Evolutionary conservation across 2,797 vertebrate species (phyloP).

Genomic region (Rhinella marina): DNA sequence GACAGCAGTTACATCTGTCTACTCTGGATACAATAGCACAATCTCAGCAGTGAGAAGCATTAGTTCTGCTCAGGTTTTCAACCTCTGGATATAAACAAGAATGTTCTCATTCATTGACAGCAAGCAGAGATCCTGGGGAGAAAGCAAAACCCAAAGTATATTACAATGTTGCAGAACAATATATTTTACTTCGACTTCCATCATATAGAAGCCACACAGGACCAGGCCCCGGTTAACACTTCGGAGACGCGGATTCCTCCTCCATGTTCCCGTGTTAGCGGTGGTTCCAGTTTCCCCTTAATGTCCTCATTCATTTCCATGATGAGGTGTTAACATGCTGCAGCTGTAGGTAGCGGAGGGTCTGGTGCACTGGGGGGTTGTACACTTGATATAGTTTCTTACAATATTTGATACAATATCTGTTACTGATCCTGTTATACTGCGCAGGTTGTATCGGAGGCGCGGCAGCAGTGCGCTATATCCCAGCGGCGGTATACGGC

Average conservation of each 20-base stretch:
- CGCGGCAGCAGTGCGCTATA: too few relatives aligned
- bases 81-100: neutral
- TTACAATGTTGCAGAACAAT: neutral
- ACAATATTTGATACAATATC: constrained; percentile 34
- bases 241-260: neutral
- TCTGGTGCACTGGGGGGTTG: constrained; percentile 23
- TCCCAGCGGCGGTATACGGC: too few relatives aligned
- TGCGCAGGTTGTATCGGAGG: too few relatives aligned
- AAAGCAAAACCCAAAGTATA: too few relatives aligned
- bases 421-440: neutral
- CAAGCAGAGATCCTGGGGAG: neutral
- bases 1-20: too few relatives aligned
- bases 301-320: constrained; percentile 34
- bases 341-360: constrained; percentile 31
- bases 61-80: too few relatives aligned
- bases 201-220: neutral
- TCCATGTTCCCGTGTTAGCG: neutral
- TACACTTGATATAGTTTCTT: constrained; percentile 34
- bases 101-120: neutral
- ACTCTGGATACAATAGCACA: too few relatives aligned
- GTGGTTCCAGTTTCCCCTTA: constrained; percentile 34
- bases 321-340: constrained; percentile 45
- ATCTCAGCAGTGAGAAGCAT: too few relatives aligned
- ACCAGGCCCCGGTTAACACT: neutral
- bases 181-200: too few relatives aligned